Base-by-base conservation (phyloP, 2,797 vertebrate genomes). In the Heliangelus exortis region DNA sequence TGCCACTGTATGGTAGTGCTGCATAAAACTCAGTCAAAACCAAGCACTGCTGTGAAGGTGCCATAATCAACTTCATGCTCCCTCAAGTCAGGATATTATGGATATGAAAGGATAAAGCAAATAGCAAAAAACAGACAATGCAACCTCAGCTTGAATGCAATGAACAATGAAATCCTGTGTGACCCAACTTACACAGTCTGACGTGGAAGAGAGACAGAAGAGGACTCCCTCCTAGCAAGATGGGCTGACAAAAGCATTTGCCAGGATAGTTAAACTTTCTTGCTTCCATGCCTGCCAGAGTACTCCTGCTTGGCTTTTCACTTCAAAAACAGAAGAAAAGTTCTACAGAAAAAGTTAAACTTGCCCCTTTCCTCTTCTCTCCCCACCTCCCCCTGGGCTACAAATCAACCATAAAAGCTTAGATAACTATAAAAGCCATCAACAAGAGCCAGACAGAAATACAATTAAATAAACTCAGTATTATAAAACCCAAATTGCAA, bases 321-420 rank as follows among this genome's bases (percentile, higher is more conserved):
- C 54, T 71, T 87, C 73, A 94, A 72, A 79, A 74, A 47, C 9
- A 58, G 6, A 86, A 28, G 17, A 51, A 7, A 78, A 85, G 11
- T 66, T 89, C 25, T 26, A 55, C 1, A 61, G 55, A 87, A 85
- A 43, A 34, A 51, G 23, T 58, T 48, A 83, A 86, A 81, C 16
- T 63, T 55, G 5, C 0, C 19, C 66, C 34, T 87, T 78, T 77
- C n/a, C n/a, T 61, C 36, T 74, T 33, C 28, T 62, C 41, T 43
- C 6, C 5, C 25, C 25, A 48, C 16, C n/a, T 84, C 9, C 47
- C 58, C 31, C 1, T 1, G 15, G 71, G 67, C 33, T 69, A 69
- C 67, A 76, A 34, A 90, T 47, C 79, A 88, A 81, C 77, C 62
- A 10, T 62, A 90, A 84, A 85, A 78, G 39, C 69, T 78, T 39